phyloP scores from a whole-genome alignment of 2,888 invertebrate species.

The Pocota personata region DNA sequence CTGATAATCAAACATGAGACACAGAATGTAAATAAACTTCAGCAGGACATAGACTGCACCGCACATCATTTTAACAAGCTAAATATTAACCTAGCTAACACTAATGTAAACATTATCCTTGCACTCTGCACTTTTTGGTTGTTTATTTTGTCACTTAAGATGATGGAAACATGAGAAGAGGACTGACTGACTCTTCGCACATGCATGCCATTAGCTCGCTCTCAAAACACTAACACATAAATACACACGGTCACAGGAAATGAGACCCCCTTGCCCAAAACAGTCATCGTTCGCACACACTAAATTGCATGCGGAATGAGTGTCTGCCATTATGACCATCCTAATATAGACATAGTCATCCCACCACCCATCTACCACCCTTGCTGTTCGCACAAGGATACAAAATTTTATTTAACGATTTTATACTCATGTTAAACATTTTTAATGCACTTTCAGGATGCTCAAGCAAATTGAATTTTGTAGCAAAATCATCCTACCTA shows the following conservation, averaged over 20 bases:
- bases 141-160: slow-evolving; percentile 53
- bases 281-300: slow-evolving; percentile 42
- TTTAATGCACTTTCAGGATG: slow-evolving; percentile 73
- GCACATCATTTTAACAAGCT: slow-evolving; percentile 37
- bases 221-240: slow-evolving; percentile 49
- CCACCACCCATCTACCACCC: not conserved
- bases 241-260: slow-evolving; percentile 25
- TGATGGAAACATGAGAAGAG: slow-evolving; percentile 36
- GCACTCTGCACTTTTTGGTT: slow-evolving; percentile 59
- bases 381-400: slow-evolving; percentile 32
- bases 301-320: slow-evolving; percentile 53
- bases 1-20: too few relatives aligned
- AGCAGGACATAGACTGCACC: not conserved
- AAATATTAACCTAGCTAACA: slow-evolving; percentile 39
- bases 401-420: slow-evolving; percentile 45
- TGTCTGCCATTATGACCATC: not conserved
- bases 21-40: not conserved
- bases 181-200: not conserved
- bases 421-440: slow-evolving; percentile 66
- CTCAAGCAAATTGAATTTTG: slow-evolving; percentile 65
- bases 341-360: not conserved
- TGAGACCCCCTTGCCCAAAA: slow-evolving; percentile 10
- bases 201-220: slow-evolving; percentile 55
- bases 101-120: slow-evolving; percentile 53
- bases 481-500: slow-evolving; percentile 49